Evolutionary conservation across 2,888 invertebrate species (phyloP).

Genomic region (Microdon myrmicae): DNA sequence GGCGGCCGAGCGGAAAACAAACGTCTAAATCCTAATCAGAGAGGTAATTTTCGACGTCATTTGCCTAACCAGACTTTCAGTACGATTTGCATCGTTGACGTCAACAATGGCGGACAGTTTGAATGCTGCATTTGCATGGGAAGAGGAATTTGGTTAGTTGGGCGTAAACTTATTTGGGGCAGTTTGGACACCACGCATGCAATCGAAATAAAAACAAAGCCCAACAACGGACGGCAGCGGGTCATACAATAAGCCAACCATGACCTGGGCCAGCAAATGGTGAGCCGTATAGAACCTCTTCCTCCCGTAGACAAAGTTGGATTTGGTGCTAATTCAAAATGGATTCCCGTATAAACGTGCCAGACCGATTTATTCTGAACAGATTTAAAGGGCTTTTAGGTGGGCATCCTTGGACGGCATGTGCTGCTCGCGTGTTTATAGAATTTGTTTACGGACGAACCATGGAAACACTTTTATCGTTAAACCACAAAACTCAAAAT

Average conservation of each 20-base stretch:
- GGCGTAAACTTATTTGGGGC: constrained; percentile 23
- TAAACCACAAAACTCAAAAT: constrained; percentile 9
- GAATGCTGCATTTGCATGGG: neutral
- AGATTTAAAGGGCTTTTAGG: no score
- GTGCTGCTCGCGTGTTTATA: no score
- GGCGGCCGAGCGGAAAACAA: constrained; percentile 47
- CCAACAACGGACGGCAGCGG: neutral
- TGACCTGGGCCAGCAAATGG: constrained; percentile 11
- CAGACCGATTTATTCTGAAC: no score
- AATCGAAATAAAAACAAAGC: neutral
- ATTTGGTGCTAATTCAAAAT: no score
- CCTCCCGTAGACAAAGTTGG: no score
- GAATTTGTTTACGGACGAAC: no score
- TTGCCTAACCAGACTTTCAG: constrained; percentile 51
- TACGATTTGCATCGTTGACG: constrained; percentile 51
- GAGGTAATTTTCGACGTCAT: constrained; percentile 52
- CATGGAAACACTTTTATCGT: neutral
- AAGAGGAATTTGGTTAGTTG: constrained; percentile 27
- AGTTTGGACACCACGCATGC: constrained; percentile 8
- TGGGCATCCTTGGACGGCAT: no score
- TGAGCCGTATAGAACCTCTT: no score
- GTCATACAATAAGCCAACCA: constrained; percentile 14
- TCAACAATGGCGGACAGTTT: constrained; percentile 2
- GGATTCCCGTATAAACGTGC: no score
- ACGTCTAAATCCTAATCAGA: constrained; percentile 51